These are phyloP conservation scores for Lamellibrachia luymesi DNA, from an alignment of 1,140 invertebrate genomes.

Conservation along the genomic window DNA sequence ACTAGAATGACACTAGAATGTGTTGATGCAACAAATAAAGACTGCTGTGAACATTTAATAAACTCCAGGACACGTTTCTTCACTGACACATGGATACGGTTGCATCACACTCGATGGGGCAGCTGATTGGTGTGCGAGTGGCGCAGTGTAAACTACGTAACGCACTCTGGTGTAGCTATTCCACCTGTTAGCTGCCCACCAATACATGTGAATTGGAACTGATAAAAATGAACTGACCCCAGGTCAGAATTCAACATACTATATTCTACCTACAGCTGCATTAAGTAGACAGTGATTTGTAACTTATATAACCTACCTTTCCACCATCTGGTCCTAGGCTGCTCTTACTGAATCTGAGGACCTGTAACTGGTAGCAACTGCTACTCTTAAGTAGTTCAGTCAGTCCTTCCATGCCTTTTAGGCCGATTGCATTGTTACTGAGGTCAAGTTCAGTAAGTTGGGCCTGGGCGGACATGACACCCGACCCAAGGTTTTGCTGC, in stretches of 20 bases:
- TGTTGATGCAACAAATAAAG: too few relatives aligned
- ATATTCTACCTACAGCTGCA: too few relatives aligned
- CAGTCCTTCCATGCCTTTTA: constrained; percentile 87
- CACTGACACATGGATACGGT: too few relatives aligned
- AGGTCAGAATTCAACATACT: too few relatives aligned
- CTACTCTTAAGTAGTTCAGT: constrained; percentile 79
- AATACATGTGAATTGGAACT: background rate
- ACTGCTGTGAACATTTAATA: too few relatives aligned
- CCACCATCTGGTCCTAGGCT: constrained; percentile 90
- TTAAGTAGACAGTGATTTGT: constrained; percentile 61
- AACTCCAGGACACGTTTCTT: too few relatives aligned
- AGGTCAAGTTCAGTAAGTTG: constrained; percentile 84
- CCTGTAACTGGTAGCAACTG: constrained; percentile 77
- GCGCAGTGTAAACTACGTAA: too few relatives aligned
- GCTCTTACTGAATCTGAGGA: constrained; percentile 89
- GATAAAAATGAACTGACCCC: too few relatives aligned
- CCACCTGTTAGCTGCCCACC: background rate
- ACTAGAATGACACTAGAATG: too few relatives aligned
- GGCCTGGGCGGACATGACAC: constrained; percentile 76
- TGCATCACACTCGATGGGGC: too few relatives aligned
- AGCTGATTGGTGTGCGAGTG: too few relatives aligned
- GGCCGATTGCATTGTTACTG: constrained; percentile 98
- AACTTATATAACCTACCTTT: constrained; percentile 70
- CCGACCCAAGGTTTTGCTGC: constrained; percentile 75
- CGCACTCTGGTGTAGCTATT: too few relatives aligned